These are phyloP conservation scores for Luperina nickerlii DNA, from an alignment of 2,888 invertebrate species.

Conservation along the genomic window DNA sequence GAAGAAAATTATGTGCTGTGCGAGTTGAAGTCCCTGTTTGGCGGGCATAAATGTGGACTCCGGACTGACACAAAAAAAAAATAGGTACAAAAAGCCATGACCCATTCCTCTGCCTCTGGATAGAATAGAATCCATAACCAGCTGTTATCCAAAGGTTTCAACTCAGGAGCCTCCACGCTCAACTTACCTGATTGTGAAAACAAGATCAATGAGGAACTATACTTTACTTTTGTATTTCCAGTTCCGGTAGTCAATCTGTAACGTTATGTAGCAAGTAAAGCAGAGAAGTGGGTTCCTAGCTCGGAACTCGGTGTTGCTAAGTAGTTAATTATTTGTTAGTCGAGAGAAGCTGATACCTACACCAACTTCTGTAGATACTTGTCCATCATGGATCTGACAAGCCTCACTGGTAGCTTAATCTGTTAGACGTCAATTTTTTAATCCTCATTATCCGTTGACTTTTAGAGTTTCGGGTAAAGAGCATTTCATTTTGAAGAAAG, in stretches of 20 bases:
- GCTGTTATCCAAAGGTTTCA: neutral
- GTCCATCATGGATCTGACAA: neutral
- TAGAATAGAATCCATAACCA: neutral
- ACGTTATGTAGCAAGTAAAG: neutral
- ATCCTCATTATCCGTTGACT: neutral
- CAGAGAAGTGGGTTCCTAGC: constrained; percentile 29
- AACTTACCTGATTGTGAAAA: neutral
- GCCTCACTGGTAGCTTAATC: neutral
- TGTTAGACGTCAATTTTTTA: constrained; percentile 2
- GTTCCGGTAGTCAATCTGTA: constrained; percentile 7
- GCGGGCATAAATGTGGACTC: neutral
- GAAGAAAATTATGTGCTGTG: no score
- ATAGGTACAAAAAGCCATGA: neutral
- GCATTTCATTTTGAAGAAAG: neutral
- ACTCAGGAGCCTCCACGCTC: neutral
- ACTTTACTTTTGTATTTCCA: neutral
- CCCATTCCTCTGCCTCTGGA: neutral
- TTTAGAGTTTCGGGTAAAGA: constrained; percentile 3
- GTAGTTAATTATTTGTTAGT: constrained; percentile 42
- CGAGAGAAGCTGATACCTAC: constrained; percentile 2
- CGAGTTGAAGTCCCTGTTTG: neutral
- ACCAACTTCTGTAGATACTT: constrained; percentile 18
- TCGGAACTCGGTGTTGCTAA: constrained; percentile 29
- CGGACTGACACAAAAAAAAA: neutral
- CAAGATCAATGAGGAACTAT: neutral